phyloP scores from a whole-genome alignment of 2,888 invertebrate species.

The Cancer borealis region DNA sequence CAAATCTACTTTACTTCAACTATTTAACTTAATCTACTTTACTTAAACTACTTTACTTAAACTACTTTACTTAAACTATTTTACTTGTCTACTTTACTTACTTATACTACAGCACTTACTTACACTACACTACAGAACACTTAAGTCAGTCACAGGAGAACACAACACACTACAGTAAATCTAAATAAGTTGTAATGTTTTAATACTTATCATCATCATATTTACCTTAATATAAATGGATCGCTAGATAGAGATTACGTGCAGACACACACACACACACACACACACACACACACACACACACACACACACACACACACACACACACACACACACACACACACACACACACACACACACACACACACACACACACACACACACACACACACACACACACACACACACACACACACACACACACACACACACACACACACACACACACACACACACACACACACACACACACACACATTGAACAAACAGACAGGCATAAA shows the following conservation, averaged over 20 bases:
- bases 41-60: no score
- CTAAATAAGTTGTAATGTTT: neutral
- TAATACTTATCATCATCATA: no score
- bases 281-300: conserved; percentile 63
- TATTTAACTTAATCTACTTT: no score
- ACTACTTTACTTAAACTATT: no score
- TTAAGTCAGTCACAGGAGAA: no score
- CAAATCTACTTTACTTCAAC: no score
- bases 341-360: neutral
- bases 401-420: conserved; percentile 49
- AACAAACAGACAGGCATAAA: conserved; percentile 42
- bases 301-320: conserved; percentile 61
- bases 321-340: neutral
- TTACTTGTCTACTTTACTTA: no score
- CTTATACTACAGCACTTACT: no score
- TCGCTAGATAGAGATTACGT: neutral
- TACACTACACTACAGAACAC: no score
- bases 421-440: neutral
- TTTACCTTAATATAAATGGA: no score
- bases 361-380: conserved; percentile 3
- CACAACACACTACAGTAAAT: neutral
- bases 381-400: conserved; percentile 44
- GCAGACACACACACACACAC: conserved; percentile 56
- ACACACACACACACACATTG: neutral
- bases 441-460: conserved; percentile 17